A percentile compares a stretch with the other conserved stretches of the same genome.
These are phyloP conservation scores for Helicorthomorpha holstii DNA, from an alignment of 1,140 invertebrate genomes.

Conservation along the genomic window DNA sequence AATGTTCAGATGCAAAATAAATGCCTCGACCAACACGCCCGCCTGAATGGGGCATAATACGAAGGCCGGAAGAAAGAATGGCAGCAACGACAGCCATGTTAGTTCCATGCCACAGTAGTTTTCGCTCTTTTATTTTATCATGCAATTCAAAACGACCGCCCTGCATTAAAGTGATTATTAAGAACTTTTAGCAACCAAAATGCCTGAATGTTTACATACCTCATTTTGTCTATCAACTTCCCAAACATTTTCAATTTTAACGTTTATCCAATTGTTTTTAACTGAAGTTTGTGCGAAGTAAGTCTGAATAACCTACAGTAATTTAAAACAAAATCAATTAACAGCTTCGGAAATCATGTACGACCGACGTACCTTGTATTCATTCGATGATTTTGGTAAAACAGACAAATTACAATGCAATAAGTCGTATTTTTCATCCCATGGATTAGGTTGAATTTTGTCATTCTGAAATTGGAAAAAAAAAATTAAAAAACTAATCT, in stretches of 20 bases:
- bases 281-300: no score
- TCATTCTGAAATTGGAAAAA: no score
- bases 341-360: no score
- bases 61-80: constrained; percentile 29
- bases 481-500: no score
- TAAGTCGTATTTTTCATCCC: constrained; percentile 26
- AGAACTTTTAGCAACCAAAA: no score
- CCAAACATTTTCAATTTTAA: not conserved
- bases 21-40: constrained; percentile 31
- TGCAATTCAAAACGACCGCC: constrained; percentile 19
- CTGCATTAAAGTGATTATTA: constrained; percentile 16
- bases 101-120: constrained; percentile 32
- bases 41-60: constrained; percentile 34
- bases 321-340: no score
- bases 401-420: constrained; percentile 24
- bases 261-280: no score
- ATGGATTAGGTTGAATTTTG: no score
- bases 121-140: constrained; percentile 22
- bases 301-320: no score
- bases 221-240: not conserved
- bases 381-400: constrained; percentile 18
- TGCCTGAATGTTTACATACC: not conserved
- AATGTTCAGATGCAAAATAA: constrained; percentile 30
- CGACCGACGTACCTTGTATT: constrained; percentile 19
- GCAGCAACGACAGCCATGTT: constrained; percentile 33